Percentiles rank a stretch among this genome's conserved stretches.
These are phyloP conservation scores for Penaeus monodon DNA, from an alignment of 2,888 invertebrate genomes.

Conservation along the genomic window DNA sequence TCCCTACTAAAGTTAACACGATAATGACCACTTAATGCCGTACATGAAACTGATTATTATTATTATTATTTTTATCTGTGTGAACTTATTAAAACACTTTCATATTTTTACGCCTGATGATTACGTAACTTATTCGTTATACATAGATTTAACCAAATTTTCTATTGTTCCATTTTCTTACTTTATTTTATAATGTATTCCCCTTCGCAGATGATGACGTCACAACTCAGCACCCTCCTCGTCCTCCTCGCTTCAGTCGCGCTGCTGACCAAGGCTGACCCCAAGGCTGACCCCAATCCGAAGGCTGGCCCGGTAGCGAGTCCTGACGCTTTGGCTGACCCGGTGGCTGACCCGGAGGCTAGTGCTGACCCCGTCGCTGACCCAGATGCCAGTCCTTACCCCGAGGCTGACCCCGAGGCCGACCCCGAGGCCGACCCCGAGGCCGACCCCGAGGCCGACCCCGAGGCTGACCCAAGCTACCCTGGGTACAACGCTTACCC, in stretches of 20 bases:
- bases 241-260: not conserved
- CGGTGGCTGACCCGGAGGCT: not conserved
- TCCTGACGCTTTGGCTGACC: not conserved
- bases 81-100: too few relatives aligned
- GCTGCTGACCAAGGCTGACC: conserved; percentile 1
- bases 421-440: not conserved
- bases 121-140: too few relatives aligned
- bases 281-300: not conserved
- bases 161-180: too few relatives aligned
- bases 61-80: too few relatives aligned
- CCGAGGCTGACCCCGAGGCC: not conserved
- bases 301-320: not conserved
- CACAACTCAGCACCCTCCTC: too few relatives aligned
- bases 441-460: not conserved
- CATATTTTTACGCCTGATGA: too few relatives aligned
- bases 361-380: conserved; percentile 1
- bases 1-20: too few relatives aligned
- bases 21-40: too few relatives aligned
- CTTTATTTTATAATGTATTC: too few relatives aligned
- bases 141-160: too few relatives aligned
- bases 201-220: too few relatives aligned
- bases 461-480: not conserved
- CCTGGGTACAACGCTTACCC: conserved; percentile 16
- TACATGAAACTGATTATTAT: too few relatives aligned
- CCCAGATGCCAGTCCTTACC: not conserved